phyloP scores from a whole-genome alignment of 2,113 vertebrate genomes.

The Neopipo cinnamomea region DNA sequence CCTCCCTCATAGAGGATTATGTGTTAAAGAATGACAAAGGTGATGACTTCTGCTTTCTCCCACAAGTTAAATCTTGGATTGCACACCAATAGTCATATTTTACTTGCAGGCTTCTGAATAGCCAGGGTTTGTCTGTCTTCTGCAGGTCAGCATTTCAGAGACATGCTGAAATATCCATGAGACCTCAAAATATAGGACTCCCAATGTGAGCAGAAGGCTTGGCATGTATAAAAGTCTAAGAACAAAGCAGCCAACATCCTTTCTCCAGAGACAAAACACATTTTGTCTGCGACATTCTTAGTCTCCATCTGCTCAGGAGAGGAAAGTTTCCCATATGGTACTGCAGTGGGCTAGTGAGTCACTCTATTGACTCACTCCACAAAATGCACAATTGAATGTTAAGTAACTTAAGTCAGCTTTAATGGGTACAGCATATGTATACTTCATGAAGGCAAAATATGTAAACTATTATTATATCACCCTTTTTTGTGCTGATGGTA shows the following conservation, averaged over 20 bases:
- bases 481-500: conserved; percentile 3
- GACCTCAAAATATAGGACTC: conserved; percentile 16
- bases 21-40: not conserved
- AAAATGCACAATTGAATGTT: conserved; percentile 61
- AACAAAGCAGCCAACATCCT: conserved; percentile 70
- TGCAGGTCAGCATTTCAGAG: not conserved
- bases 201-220: conserved; percentile 60
- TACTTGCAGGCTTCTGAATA: not conserved
- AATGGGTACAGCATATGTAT: conserved; percentile 60
- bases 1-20: not conserved
- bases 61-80: not conserved
- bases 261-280: conserved; percentile 74
- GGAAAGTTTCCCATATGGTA: conserved; percentile 68
- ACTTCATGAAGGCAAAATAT: conserved; percentile 49
- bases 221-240: conserved; percentile 36
- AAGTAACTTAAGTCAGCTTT: conserved; percentile 63
- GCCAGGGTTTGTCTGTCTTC: not conserved
- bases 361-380: conserved; percentile 39
- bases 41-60: not conserved
- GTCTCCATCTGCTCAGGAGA: conserved; percentile 75
- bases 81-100: not conserved
- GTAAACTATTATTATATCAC: conserved; percentile 28
- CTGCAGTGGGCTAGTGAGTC: conserved; percentile 47
- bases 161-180: not conserved
- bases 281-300: conserved; percentile 70